Evolutionary conservation across 2,888 invertebrate species (phyloP).

Genomic region (Griposia aprilina): DNA sequence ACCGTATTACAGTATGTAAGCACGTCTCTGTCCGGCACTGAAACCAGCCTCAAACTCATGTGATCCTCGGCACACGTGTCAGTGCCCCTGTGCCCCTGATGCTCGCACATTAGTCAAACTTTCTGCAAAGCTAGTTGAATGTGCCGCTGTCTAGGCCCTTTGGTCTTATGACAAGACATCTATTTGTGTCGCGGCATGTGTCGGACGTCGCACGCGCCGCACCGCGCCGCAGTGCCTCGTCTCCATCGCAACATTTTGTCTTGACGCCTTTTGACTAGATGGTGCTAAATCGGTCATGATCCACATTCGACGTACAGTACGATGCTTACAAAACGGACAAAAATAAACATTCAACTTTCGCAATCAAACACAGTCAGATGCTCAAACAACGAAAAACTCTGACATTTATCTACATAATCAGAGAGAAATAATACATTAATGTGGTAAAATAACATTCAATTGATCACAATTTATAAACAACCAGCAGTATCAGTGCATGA

Average conservation of each 20-base stretch:
- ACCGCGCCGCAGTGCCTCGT: slow-evolving; percentile 2
- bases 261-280: slow-evolving; percentile 61
- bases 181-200: slow-evolving; percentile 30
- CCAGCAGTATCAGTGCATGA: neutral
- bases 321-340: slow-evolving; percentile 60
- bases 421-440: neutral
- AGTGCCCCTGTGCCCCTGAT: neutral
- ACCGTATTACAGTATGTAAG: too few relatives aligned
- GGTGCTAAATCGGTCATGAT: slow-evolving; percentile 65
- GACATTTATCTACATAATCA: slow-evolving; percentile 8
- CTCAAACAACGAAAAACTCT: slow-evolving; percentile 25
- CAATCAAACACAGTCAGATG: slow-evolving; percentile 47
- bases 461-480: neutral
- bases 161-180: slow-evolving; percentile 28
- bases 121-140: neutral
- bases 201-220: neutral
- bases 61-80: neutral
- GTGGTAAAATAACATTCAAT: neutral
- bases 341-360: slow-evolving; percentile 62
- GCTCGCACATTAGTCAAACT: neutral
- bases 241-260: slow-evolving; percentile 46
- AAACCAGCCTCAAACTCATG: neutral
- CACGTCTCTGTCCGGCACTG: neutral
- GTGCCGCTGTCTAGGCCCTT: neutral
- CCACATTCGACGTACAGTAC: slow-evolving; percentile 57